Base-by-base conservation (phyloP, 35 echinoderm and acorn worm genomes). In the Strongylocentrotus purpuratus region DNA sequence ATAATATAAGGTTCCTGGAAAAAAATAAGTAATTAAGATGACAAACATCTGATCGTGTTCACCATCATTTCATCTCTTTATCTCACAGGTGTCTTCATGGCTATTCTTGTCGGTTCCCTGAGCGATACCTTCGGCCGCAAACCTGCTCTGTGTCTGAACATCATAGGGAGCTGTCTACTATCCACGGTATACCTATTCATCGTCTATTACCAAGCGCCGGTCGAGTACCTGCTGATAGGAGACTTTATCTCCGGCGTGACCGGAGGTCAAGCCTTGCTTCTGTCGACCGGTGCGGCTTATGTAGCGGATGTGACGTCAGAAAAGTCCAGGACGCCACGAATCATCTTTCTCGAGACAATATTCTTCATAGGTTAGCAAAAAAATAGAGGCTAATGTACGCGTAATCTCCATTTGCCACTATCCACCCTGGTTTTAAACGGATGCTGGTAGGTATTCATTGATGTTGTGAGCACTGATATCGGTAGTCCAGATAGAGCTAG, bases 271-370 rank as follows among this genome's bases (percentile, higher is more conserved):
- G 87, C 87, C 87, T 28, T 89, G 4, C 32, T 89, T 45, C 45
- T 89, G 87, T 89, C 87, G 20, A 89, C 87, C 3, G 87, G 33
- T 18, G 87, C 33, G 45, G 87, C 87, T 15, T 89, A 89, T 31
- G 33, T 89, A 3, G 18, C 87, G 31, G 87, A 89, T 89, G 87
- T 89, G 87, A 89, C 87, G 33, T 89, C 87, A 89, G 87, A 18
- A 33, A 89, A 89, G 9, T 89, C 87, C 14, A 22, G 87, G 6
- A 89, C 87, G 5, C 18, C 45, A 18, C n/a, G 87, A 33, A 28
- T 89, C 32, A 28, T 89, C 33, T 20, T 45, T 5, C 33, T 89
- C 12, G 87, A 89, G 9, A 89, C 87, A 28, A 46, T 89, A 22
- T 33, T 46, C 15, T 89, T 89, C 41, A 28, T 89, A 5, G 87